phyloP scores from a whole-genome alignment of 2,888 invertebrate genomes.

The Lycophotia porphyrea region DNA sequence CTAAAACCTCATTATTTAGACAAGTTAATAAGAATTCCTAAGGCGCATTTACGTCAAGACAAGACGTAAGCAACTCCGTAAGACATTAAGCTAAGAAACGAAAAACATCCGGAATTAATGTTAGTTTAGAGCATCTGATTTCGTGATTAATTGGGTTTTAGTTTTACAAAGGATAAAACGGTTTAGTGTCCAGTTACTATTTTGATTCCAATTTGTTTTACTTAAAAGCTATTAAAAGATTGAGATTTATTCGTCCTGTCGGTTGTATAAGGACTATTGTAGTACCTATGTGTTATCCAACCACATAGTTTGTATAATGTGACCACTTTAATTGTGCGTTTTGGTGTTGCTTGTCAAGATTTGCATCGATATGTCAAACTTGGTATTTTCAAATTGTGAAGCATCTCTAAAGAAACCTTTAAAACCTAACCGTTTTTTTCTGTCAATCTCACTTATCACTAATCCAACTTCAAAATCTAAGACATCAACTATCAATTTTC shows the following conservation, averaged over 20 bases:
- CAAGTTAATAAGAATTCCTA: slow-evolving; percentile 86
- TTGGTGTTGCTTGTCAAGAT: no score
- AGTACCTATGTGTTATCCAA: background rate
- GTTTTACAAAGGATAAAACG: slow-evolving; percentile 42
- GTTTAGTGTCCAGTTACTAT: slow-evolving; percentile 34
- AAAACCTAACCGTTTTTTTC: background rate
- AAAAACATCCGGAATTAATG: slow-evolving; percentile 73
- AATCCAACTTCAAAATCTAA: background rate
- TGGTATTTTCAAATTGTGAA: no score
- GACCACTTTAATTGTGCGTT: no score
- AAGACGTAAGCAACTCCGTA: slow-evolving; percentile 77
- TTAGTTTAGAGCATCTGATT: slow-evolving; percentile 56
- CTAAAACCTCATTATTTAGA: slow-evolving; percentile 81
- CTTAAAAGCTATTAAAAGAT: slow-evolving; percentile 25
- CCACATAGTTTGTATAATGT: background rate
- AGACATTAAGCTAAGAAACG: slow-evolving; percentile 79
- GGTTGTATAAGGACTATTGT: background rate
- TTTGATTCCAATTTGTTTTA: slow-evolving; percentile 38
- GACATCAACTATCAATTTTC: slow-evolving; percentile 40
- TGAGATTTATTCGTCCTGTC: slow-evolving; percentile 31
- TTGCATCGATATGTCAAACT: no score
- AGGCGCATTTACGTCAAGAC: slow-evolving; percentile 86
- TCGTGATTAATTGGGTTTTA: slow-evolving; percentile 46
- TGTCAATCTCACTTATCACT: slow-evolving; percentile 12
- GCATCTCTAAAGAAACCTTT: background rate